phyloP scores from a whole-genome alignment of 64 coral and sea anemone species.

The Porites lutea region DNA sequence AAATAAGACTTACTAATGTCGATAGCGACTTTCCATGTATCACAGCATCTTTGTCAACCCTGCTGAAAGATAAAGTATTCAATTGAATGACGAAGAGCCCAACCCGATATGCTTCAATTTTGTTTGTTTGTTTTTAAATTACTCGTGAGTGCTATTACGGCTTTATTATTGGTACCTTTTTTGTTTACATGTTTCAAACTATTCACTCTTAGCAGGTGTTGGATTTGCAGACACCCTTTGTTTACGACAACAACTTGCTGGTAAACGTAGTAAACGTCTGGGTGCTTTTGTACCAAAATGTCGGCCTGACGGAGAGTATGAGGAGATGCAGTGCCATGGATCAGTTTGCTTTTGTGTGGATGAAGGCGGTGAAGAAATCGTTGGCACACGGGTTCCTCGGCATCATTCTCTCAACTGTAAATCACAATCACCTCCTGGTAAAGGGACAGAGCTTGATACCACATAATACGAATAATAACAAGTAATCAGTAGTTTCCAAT shows the following conservation, averaged over 20 bases:
- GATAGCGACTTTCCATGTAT: no score
- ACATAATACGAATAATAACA: no score
- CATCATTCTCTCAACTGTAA: constrained; percentile 41
- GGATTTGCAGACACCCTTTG: constrained; percentile 21
- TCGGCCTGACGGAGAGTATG: constrained; percentile 51
- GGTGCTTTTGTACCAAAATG: constrained; percentile 73
- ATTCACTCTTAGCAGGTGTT: not conserved
- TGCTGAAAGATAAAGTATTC: no score
- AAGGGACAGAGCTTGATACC: not conserved
- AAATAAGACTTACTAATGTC: no score
- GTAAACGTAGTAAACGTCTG: constrained; percentile 34
- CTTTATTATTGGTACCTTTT: no score
- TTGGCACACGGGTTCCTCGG: constrained; percentile 45
- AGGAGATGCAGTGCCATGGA: constrained; percentile 69
- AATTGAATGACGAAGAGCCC: no score
- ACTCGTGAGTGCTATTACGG: no score
- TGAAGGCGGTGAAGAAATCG: constrained; percentile 56
- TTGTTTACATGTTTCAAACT: no score
- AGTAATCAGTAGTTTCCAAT: no score
- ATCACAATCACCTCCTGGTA: not conserved
- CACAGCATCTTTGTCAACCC: no score
- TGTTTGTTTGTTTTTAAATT: no score
- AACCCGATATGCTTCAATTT: no score
- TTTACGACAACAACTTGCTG: constrained; percentile 41
- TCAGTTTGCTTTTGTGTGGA: constrained; percentile 82